Evolutionary conservation across 2,113 vertebrate species (phyloP).

Genomic region (Romanogobio albipinnatus): DNA sequence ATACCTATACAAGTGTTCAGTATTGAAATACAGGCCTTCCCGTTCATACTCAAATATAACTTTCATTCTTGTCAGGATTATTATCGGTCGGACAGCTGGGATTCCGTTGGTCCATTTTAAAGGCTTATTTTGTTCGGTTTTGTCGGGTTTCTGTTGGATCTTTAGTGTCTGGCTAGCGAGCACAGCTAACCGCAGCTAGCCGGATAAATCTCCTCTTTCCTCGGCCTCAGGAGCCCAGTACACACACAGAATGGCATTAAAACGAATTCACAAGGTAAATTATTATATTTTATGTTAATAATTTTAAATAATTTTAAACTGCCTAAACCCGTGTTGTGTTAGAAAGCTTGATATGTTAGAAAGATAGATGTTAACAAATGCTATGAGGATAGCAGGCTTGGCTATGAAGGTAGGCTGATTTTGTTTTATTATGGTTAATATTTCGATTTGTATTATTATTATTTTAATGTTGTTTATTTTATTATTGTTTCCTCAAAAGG

Average conservation of each 20-base stretch:
- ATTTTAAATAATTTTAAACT: background rate
- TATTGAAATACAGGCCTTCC: conserved; percentile 9
- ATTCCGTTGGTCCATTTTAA: background rate
- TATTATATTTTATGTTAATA: background rate
- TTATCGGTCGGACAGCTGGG: background rate
- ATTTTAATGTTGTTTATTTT: background rate
- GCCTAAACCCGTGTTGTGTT: background rate
- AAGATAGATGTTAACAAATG: conserved; percentile 5
- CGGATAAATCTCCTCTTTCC: conserved; percentile 59
- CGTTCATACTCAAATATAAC: background rate
- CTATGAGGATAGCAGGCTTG: conserved; percentile 6
- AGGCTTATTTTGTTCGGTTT: background rate
- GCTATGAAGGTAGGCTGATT: background rate
- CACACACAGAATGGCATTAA: conserved; percentile 74
- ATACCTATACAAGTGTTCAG: conserved; percentile 42
- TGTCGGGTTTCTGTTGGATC: conserved; percentile 29
- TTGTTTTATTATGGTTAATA: background rate
- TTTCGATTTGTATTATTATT: background rate
- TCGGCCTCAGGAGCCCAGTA: conserved; percentile 59
- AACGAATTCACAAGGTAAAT: conserved; percentile 79
- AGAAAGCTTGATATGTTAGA: background rate
- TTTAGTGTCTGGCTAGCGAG: conserved; percentile 46
- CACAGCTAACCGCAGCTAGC: conserved; percentile 60
- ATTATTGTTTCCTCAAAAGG: background rate
- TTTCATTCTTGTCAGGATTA: background rate